Conservation (phyloP, 2,888 invertebrate genomes). For the Apotomis turbidana region DNA sequence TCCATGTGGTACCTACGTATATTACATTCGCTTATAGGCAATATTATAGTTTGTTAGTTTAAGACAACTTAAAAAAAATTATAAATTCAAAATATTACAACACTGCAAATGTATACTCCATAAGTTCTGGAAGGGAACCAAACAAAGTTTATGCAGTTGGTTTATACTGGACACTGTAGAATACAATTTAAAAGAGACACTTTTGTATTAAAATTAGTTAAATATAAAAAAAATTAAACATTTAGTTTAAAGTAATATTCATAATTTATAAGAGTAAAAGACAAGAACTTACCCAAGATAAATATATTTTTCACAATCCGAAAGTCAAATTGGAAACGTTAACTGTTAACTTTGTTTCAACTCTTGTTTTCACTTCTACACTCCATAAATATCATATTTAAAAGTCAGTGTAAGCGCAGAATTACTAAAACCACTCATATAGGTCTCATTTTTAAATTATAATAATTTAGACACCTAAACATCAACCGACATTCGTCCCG, state of each 20-base stretch:
- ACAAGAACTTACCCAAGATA: neutral
- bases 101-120: too few species aligned
- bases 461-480: neutral
- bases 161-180: too few species aligned
- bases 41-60: too few species aligned
- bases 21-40: too few species aligned
- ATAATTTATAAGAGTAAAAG: neutral
- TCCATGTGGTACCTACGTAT: too few species aligned
- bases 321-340: neutral
- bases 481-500: neutral
- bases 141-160: too few species aligned
- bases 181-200: too few species aligned
- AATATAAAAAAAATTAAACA: neutral
- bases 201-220: too few species aligned
- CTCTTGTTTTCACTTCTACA: neutral
- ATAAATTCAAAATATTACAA: too few species aligned
- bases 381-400: neutral
- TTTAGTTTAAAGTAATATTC: neutral
- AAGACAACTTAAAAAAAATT: too few species aligned
- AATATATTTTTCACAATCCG: conserved; percentile 1
- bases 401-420: neutral
- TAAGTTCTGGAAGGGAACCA: too few species aligned
- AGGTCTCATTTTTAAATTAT: neutral
- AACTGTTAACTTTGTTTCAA: neutral
- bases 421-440: neutral